Percentiles rank a stretch among this genome's conserved stretches.
Evolutionary conservation across 2,888 invertebrate species (phyloP).

Genomic region (Iphiclides podalirius): DNA sequence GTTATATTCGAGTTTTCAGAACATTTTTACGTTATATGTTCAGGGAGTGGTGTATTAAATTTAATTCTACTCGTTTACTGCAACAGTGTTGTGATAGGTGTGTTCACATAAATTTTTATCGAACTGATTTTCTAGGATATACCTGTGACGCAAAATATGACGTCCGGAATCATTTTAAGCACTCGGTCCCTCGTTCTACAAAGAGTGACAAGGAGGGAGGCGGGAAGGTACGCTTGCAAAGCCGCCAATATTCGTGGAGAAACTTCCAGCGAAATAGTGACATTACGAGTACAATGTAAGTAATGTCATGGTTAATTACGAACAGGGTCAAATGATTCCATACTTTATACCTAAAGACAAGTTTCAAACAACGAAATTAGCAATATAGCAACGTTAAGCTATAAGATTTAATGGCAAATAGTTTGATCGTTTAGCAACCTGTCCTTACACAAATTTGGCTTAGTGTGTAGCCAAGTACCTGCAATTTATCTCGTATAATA

Average conservation of each 20-base stretch:
- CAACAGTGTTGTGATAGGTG: background rate
- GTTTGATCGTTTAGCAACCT: no score
- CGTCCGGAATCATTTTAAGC: conserved; percentile 92
- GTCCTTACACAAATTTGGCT: no score
- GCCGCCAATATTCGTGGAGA: conserved; percentile 91
- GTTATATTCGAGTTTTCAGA: background rate
- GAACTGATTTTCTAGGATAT: conserved; percentile 48
- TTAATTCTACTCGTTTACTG: background rate
- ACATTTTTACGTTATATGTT: background rate
- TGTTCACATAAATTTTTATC: no score
- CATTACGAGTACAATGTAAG: conserved; percentile 91
- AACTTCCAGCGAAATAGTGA: conserved; percentile 87
- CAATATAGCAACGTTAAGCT: no score
- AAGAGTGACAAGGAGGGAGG: conserved; percentile 88
- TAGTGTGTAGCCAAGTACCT: no score
- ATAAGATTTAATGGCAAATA: no score
- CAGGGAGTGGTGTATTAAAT: background rate
- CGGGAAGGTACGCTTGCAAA: conserved; percentile 90
- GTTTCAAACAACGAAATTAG: no score
- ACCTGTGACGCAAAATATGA: conserved; percentile 89
- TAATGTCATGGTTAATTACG: conserved; percentile 37
- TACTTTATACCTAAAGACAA: no score
- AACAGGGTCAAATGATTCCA: background rate
- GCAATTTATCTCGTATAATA: no score
- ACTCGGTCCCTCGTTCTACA: conserved; percentile 92